phyloP scores from a whole-genome alignment of 2,113 vertebrate species.

The Lampris incognitus region DNA sequence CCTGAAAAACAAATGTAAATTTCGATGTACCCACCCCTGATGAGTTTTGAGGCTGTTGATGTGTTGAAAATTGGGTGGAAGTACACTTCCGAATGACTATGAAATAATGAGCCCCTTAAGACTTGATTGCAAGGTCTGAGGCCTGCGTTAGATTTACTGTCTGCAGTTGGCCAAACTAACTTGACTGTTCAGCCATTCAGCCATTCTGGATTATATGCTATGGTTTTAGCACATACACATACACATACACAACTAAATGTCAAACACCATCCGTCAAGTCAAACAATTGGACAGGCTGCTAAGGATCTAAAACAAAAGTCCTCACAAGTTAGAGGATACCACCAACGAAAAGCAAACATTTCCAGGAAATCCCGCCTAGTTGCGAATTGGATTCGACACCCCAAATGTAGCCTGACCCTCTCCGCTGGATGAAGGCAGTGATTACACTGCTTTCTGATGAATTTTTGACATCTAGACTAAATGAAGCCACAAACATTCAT shows the following conservation, averaged over 20 bases:
- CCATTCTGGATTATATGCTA: slow-evolving; percentile 1
- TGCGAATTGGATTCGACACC: background rate
- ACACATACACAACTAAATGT: background rate
- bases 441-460: background rate
- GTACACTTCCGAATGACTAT: background rate
- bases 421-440: background rate
- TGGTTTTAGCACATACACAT: slow-evolving; percentile 4
- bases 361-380: background rate
- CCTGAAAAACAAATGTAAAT: no score
- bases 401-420: background rate
- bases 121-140: background rate
- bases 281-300: background rate
- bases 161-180: background rate
- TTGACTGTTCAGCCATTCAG: slow-evolving; percentile 2
- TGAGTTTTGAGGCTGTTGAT: background rate
- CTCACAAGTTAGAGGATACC: background rate
- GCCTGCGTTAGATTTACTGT: background rate
- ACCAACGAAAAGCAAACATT: background rate
- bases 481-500: background rate
- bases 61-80: background rate
- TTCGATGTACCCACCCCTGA: background rate
- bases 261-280: background rate
- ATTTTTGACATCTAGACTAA: background rate
- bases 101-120: background rate
- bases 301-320: background rate